phyloP scores from a whole-genome alignment of 2,113 vertebrate genomes.

The Bucco capensis region DNA sequence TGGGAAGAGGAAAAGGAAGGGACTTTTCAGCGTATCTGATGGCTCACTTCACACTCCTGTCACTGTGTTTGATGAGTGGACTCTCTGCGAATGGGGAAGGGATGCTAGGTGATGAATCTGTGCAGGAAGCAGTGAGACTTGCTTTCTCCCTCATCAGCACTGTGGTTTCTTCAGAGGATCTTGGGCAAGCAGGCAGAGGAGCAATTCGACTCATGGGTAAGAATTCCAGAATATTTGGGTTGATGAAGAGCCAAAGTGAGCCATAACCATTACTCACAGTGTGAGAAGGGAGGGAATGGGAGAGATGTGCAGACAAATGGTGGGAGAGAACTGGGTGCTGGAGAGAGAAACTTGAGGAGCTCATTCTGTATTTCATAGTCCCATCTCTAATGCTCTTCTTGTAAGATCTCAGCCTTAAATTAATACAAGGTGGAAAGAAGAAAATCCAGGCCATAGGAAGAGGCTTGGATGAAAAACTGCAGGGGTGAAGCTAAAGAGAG shows the following conservation, averaged over 20 bases:
- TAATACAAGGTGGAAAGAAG: neutral
- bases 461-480: neutral
- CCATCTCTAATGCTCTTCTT: neutral
- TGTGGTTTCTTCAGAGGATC: neutral
- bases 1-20: neutral
- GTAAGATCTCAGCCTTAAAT: neutral
- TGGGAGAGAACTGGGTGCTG: neutral
- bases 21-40: neutral
- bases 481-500: neutral
- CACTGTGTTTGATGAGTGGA: neutral
- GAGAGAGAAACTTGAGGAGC: neutral
- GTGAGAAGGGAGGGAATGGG: neutral
- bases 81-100: neutral
- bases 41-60: neutral
- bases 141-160: neutral
- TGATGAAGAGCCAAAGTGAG: neutral
- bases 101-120: neutral
- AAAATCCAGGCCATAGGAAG: neutral
- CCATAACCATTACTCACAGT: neutral
- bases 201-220: accelerated
- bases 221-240: neutral
- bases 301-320: neutral
- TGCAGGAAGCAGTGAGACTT: neutral
- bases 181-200: neutral
- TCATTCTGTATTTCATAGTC: neutral